A percentile compares a stretch with the other conserved stretches of the same genome.
phyloP scores from a whole-genome alignment of 2,113 vertebrate species.

The Seriola rivoliana region DNA sequence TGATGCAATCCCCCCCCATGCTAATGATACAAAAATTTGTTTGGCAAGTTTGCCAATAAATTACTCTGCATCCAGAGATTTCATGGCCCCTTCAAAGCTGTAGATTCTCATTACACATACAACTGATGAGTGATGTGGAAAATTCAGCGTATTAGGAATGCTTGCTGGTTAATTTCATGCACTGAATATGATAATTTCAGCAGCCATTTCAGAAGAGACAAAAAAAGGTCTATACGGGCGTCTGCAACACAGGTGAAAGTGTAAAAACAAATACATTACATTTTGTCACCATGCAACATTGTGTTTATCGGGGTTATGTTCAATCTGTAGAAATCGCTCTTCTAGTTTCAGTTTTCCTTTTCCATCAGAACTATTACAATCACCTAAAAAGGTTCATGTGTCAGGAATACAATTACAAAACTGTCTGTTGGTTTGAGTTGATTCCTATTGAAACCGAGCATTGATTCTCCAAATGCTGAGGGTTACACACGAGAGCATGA shows the following conservation, averaged over 20 bases:
- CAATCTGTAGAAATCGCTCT: background rate
- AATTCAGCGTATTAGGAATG: constrained; percentile 76
- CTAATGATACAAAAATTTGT: constrained; percentile 46
- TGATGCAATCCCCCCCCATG: constrained; percentile 38
- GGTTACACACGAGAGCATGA: background rate
- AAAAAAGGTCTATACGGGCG: constrained; percentile 1
- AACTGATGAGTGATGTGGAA: constrained; percentile 75
- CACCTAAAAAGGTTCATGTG: constrained; percentile 2
- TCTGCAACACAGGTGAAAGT: constrained; percentile 12
- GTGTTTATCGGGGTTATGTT: constrained; percentile 6
- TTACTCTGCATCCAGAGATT: constrained; percentile 60
- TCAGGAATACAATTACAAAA: background rate
- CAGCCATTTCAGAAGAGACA: constrained; percentile 51
- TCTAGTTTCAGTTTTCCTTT: background rate
- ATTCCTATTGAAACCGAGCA: background rate
- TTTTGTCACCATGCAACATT: background rate
- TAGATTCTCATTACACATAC: constrained; percentile 74
- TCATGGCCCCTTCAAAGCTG: constrained; percentile 65
- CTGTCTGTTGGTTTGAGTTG: background rate
- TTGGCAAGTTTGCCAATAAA: constrained; percentile 50
- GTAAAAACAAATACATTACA: constrained; percentile 5
- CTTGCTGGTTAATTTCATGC: constrained; percentile 76
- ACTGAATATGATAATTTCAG: constrained; percentile 55
- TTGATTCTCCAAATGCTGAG: background rate
- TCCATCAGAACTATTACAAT: background rate